Percentiles rank a stretch among this genome's conserved stretches.
Evolutionary conservation across 2,797 vertebrate genomes (phyloP).

Genomic region (Morelia viridis): DNA sequence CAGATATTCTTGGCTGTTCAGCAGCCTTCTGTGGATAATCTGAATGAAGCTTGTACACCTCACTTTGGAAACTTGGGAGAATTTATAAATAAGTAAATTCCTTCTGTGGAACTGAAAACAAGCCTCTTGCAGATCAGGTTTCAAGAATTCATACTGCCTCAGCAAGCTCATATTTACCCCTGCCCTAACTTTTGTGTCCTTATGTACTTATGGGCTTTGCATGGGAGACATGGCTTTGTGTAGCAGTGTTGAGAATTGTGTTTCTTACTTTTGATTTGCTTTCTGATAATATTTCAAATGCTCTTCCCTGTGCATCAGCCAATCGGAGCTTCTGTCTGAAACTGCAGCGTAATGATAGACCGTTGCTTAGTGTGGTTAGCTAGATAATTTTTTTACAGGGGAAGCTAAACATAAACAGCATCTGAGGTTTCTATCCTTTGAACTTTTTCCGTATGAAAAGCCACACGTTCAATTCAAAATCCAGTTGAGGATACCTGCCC

Average conservation of each 20-base stretch:
- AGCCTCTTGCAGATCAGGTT: not conserved
- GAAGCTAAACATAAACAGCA: not conserved
- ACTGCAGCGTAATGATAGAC: conserved; percentile 37
- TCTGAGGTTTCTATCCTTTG: conserved; percentile 30
- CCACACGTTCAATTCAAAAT: accelerated
- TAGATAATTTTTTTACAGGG: conserved; percentile 33
- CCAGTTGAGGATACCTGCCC: not conserved
- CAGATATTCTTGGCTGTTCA: not conserved
- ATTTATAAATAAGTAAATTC: not conserved
- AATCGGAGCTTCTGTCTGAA: not conserved
- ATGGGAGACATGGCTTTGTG: accelerated
- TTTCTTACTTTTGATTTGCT: not conserved
- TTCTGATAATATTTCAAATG: conserved; percentile 44
- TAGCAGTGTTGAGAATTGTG: not conserved
- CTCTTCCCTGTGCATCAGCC: not conserved
- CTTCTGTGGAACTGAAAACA: not conserved
- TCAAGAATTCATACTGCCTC: not conserved
- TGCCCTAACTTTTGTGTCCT: not conserved
- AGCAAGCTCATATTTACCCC: not conserved
- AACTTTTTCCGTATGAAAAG: conserved; percentile 21
- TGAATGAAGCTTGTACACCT: not conserved
- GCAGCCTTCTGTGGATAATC: not conserved
- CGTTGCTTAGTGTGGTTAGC: conserved; percentile 45
- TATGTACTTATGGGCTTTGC: not conserved
- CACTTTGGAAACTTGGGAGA: not conserved